Conservation (phyloP, 2,797 vertebrate species). For the Paratrypauchen microcephalus region DNA sequence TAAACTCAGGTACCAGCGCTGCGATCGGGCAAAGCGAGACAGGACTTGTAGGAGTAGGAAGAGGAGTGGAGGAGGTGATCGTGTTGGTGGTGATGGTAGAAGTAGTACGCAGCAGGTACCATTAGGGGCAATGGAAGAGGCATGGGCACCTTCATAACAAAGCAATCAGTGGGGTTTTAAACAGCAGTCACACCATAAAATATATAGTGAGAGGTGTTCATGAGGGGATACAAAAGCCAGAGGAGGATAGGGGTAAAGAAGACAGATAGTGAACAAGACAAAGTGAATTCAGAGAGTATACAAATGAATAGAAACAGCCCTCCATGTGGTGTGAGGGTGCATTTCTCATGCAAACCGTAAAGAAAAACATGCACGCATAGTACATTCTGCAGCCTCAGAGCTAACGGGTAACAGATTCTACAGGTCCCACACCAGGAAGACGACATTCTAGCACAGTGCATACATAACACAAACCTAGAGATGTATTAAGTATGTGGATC, state of each 20-base stretch:
- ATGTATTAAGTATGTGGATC: not conserved
- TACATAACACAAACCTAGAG: not conserved
- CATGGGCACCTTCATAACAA: constrained; percentile 88
- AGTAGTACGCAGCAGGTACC: constrained; percentile 83
- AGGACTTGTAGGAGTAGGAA: constrained; percentile 79
- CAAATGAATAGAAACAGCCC: constrained; percentile 56
- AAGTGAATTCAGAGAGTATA: constrained; percentile 39
- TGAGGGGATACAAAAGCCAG: constrained; percentile 68
- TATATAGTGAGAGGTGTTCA: constrained; percentile 74
- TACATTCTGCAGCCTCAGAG: constrained; percentile 15
- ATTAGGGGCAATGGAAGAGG: constrained; percentile 86
- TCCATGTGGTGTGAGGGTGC: constrained; percentile 58
- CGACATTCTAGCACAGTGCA: not conserved
- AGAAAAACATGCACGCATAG: constrained; percentile 16
- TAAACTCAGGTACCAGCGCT: constrained; percentile 78
- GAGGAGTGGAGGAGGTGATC: constrained; percentile 74
- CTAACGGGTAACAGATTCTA: not conserved
- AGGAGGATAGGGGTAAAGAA: constrained; percentile 61
- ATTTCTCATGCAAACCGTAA: constrained; percentile 58
- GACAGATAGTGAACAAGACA: constrained; percentile 47
- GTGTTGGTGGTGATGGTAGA: constrained; percentile 58
- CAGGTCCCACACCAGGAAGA: not conserved
- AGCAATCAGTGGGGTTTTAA: constrained; percentile 87
- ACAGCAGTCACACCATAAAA: constrained; percentile 83
- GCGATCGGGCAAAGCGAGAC: constrained; percentile 77